Evolutionary conservation across 2,888 invertebrate genomes (phyloP), one percentile per base, ranked within the genome.

Genomic region (Adela reaumurella): DNA sequence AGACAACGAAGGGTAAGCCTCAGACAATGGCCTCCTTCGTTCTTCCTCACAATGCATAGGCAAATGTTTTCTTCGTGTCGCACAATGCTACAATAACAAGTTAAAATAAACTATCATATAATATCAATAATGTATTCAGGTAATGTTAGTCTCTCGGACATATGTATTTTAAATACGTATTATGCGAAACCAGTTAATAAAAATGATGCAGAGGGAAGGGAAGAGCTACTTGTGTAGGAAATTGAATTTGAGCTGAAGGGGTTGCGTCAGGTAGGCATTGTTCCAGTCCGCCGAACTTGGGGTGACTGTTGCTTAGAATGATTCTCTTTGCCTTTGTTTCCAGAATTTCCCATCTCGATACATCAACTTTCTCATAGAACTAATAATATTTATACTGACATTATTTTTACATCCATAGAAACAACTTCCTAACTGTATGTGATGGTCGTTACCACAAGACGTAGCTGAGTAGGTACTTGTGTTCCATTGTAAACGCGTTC

Each of bases 91-190:
- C 68, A 68, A 65, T 65, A 59, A 58, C 58, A 52, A 35, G 57
- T 65, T 64, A 72, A 77, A 77, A 73, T 77, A 77, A 76, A 77
- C 76, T 76, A 74, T 76, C 76, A 74, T 76, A 74, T 70, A 77
- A 77, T 77, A 76, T 76, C 77, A 76, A 77, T 76, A 76, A 73
- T 76, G 71, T 65, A 72, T 73, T 68, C 68, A 65, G 35, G 35
- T 35, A 35, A 35, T 49, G n/a, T 46, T 6, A 59, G 62, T 59
- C 20, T 10, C 65, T 60, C 69, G 67, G 70, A 77, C 76, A 77
- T 72, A 76, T 77, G 76, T 78, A 74, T 76, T 76, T 76, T 74
- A 77, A 77, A 76, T 69, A 71, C 67, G 66, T 71, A 76, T 77
- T 78, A 74, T 78, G 65, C 56, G 63, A 62, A 76, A 78, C 78